Base-by-base conservation (phyloP, 2,888 invertebrate species). In the Torymus auratus region DNA sequence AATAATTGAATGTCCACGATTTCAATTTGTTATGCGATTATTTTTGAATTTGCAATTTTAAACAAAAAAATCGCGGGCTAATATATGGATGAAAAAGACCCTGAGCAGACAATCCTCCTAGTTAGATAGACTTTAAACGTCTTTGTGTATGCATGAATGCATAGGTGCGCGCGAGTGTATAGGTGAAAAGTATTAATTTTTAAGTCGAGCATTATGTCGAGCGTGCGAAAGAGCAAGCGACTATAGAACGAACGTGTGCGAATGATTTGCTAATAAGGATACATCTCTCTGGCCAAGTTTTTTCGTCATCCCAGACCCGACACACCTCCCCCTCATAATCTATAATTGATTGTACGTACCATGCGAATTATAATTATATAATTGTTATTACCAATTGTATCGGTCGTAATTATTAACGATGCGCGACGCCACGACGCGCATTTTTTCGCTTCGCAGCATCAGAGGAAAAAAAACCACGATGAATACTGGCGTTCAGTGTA, bases 161-260 rank as follows among this genome's bases (percentile, higher is more conserved):
- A 82, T 74, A 85, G 84, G 83, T 85, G 75, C 80, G 81, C 75
- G 81, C 68, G 72, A 82, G 81, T 83, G 85, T 84, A 82, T 84
- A 83, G 80, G 80, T 84, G 86, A 87, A 89, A 89, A 89, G 87
- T 89, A 89, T 87, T 88, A 86, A 88, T 86, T 86, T 86, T 84
- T 88, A 87, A 87, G 86, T 82, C 65, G 52, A 78, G 56, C 53
- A 72, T 41, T 41, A 68, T 69, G 20, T 68, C 52, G 28, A 60
- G 60, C 15, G 7, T 7, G 41, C 41, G 41, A 41, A 28, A 28
- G 28, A 28, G 28, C 28, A 28, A 5, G 58, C 58, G 15, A 58
- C n/a, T 67, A 20, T 62, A 56, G 15, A 41, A 71, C 14, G 53
- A 58, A 58, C 17, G 58, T 17, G 75, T 74, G 41, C 41, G 78